Conservation (phyloP, 2,888 invertebrate species). For the Macropis europaea region DNA sequence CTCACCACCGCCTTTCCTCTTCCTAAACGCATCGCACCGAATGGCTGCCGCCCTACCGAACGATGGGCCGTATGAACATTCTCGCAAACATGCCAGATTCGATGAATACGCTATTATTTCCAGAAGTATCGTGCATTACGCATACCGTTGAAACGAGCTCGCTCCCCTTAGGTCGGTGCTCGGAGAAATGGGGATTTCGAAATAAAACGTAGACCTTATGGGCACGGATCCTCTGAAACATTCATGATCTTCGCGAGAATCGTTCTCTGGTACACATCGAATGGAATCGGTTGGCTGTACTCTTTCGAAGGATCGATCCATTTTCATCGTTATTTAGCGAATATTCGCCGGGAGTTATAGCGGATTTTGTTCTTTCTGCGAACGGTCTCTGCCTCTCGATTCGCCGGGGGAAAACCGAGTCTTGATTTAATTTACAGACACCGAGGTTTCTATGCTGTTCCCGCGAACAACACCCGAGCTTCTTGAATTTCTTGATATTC, state of each 20-base stretch:
- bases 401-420: not conserved
- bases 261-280: not conserved
- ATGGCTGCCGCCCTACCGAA: no score
- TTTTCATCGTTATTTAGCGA: not conserved
- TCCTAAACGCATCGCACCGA: no score
- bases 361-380: no score
- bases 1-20: no score
- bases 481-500: not conserved
- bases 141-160: constrained; percentile 40
- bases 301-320: not conserved
- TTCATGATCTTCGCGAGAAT: constrained; percentile 30
- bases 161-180: not conserved
- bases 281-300: not conserved
- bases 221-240: constrained; percentile 13
- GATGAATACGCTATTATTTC: constrained; percentile 36
- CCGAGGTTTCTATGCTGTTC: not conserved
- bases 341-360: no score
- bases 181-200: constrained; percentile 36
- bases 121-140: constrained; percentile 27
- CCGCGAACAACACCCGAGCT: not conserved
- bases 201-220: constrained; percentile 11
- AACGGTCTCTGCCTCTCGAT: no score
- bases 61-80: no score
- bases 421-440: not conserved
- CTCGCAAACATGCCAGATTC: constrained; percentile 12